These are phyloP conservation scores for Sisyra terminalis DNA, from an alignment of 2,888 invertebrate genomes.

Conservation along the genomic window DNA sequence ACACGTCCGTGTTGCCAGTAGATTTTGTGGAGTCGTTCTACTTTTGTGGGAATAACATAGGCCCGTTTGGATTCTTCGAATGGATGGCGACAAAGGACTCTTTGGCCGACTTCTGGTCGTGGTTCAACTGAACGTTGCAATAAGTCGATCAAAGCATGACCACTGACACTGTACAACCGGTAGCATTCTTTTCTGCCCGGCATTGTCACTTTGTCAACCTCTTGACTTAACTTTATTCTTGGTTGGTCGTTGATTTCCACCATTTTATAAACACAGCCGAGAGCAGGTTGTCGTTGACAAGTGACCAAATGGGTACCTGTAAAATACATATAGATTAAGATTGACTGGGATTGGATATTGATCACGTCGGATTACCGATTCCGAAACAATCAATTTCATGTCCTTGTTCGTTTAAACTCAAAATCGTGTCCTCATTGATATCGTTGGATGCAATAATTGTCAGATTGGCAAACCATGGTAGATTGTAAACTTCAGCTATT, in stretches of 20 bases:
- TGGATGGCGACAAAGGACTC: constrained; percentile 89
- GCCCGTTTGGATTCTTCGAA: constrained; percentile 95
- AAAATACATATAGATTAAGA: background rate
- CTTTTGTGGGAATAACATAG: constrained; percentile 80
- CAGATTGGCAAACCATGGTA: constrained; percentile 75
- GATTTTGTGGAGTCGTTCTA: constrained; percentile 66
- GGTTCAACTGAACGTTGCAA: constrained; percentile 68
- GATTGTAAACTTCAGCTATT: constrained; percentile 55
- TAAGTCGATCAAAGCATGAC: constrained; percentile 82
- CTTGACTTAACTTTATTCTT: constrained; percentile 91
- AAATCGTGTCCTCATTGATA: constrained; percentile 96
- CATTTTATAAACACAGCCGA: constrained; percentile 96
- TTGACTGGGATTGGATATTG: background rate
- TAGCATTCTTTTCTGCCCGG: constrained; percentile 84
- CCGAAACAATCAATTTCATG: constrained; percentile 96
- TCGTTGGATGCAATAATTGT: constrained; percentile 96
- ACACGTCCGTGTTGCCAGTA: constrained; percentile 81
- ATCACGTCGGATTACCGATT: constrained; percentile 30
- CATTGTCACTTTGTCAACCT: constrained; percentile 94
- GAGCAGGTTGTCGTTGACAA: constrained; percentile 92
- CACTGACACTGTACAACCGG: constrained; percentile 58
- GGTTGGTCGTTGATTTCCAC: constrained; percentile 86
- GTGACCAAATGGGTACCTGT: constrained; percentile 92
- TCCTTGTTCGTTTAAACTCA: constrained; percentile 91
- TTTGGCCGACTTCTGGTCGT: constrained; percentile 58